phyloP scores from a whole-genome alignment of 2,888 invertebrate species.

The Eupithecia subfuscata region DNA sequence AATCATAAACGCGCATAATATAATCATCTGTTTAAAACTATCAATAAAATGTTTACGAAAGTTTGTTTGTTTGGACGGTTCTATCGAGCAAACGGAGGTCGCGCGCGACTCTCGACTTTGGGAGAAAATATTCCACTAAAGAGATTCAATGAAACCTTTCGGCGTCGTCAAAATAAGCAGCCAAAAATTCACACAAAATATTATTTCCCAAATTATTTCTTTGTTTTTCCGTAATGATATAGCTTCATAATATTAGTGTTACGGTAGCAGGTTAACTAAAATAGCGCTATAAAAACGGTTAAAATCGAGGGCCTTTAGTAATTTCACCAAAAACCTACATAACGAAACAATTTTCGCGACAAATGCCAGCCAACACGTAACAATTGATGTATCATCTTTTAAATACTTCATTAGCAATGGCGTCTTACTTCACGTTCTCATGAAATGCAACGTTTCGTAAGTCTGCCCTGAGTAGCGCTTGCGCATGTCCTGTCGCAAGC shows the following conservation, averaged over 20 bases:
- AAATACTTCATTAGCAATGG: slow-evolving; percentile 27
- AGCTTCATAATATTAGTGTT: too few species aligned
- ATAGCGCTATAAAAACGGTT: too few species aligned
- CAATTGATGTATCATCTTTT: slow-evolving; percentile 9
- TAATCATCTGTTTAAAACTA: slow-evolving; percentile 24
- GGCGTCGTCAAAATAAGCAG: too few species aligned
- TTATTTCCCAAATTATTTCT: too few species aligned
- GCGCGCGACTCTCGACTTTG: background rate
- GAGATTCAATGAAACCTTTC: too few species aligned
- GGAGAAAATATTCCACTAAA: background rate
- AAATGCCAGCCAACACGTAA: background rate
- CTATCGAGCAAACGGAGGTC: background rate
- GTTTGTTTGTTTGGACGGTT: slow-evolving; percentile 2
- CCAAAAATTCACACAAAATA: too few species aligned
- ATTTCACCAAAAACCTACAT: background rate
- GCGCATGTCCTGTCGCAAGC: slow-evolving; percentile 36
- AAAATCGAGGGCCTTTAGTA: background rate
- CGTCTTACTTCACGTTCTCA: slow-evolving; percentile 33
- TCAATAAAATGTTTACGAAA: slow-evolving; percentile 6
- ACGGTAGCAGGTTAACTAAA: too few species aligned
- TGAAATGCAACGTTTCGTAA: slow-evolving; percentile 30
- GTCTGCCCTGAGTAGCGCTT: background rate
- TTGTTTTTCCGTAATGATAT: too few species aligned
- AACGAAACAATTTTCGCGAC: background rate
- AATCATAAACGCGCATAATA: slow-evolving; percentile 35